Evolutionary conservation across 2,888 invertebrate species (phyloP).

Genomic region (Cataglyphis cursor): DNA sequence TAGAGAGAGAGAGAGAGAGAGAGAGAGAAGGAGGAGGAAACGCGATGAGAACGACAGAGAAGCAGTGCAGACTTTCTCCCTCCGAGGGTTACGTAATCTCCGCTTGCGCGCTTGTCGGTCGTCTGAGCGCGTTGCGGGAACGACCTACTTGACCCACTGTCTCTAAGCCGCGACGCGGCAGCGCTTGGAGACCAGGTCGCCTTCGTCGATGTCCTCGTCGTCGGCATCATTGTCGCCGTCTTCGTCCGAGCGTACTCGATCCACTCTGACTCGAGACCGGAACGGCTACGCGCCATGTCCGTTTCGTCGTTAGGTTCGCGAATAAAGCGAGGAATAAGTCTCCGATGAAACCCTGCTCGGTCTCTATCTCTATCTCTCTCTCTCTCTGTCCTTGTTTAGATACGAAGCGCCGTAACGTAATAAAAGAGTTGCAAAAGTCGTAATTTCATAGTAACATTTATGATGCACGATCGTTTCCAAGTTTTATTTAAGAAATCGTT

Average conservation of each 20-base stretch:
- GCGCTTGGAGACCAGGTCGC: conserved; percentile 46
- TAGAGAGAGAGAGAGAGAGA: conserved; percentile 7
- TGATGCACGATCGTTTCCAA: not conserved
- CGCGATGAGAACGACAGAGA: no score
- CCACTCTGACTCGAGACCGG: conserved; percentile 52
- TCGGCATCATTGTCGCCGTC: conserved; percentile 21
- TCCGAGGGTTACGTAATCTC: conserved; percentile 83
- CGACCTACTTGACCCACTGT: conserved; percentile 84
- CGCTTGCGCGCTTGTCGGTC: conserved; percentile 69
- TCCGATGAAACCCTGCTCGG: not conserved
- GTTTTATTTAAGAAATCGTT: not conserved
- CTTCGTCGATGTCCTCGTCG: conserved; percentile 31
- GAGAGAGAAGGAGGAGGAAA: conserved; percentile 54
- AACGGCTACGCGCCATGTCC: conserved; percentile 31
- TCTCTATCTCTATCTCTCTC: no score
- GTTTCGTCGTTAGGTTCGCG: conserved; percentile 41
- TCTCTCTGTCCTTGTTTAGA: not conserved
- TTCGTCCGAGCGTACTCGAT: conserved; percentile 50
- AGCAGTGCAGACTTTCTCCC: conserved; percentile 82
- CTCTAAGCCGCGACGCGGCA: conserved; percentile 67
- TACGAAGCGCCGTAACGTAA: not conserved
- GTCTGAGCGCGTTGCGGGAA: conserved; percentile 79
- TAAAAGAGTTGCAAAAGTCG: not conserved
- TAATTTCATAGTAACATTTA: conserved; percentile 15
- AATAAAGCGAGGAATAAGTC: not conserved